Evolutionary conservation across 2,797 vertebrate species (phyloP), one percentile per base, ranked within the genome.

Genomic region (Notolabrus celidotus): DNA sequence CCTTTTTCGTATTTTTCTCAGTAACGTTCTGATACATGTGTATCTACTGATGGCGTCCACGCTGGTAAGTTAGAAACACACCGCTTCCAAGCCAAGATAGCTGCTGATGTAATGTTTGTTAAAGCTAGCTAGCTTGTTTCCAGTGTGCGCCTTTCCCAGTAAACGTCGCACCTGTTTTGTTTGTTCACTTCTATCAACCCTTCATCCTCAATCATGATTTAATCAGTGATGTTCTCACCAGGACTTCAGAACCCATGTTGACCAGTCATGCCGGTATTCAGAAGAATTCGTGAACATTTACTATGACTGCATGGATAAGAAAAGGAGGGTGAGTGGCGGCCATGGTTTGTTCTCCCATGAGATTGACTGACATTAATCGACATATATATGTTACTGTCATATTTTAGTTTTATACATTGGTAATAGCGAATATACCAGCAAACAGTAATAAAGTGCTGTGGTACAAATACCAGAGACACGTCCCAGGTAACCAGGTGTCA

Each of bases 281-380:
- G 98, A 99, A 78, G 97, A 98, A 60, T 99, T 99, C 84, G 95
- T 97, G 79, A 97, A 95, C 14, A 97, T 99, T 86, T 99, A 99
- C 88, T 99, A 99, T 57, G 97, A 97, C 69, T 98, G 96, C 27
- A 96, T 99, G 96, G 98, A 99, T 80, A 99, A 98, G 83, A 97
- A 98, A 74, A 94, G 98, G 80, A 93, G 96, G 89, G 96, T 99
- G 84, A 55, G 96, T 87, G 51, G 39, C n/a, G 17, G 10, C 12
- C 42, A 1, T 47, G 10, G 12, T 47, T 45, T 47, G n/a, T 15
- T 23, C 22, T 47, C 45, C 39, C 7, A 14, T 2, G 3, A 15
- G 36, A 29, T 31, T 7, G 29, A 31, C 25, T 27, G 3, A 8
- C 29, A 7, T 31, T 31, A 31, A 31, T 31, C 7, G 7, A 7